phyloP scores from a whole-genome alignment of 2,888 invertebrate species.

The Trichopoda pennipes region DNA sequence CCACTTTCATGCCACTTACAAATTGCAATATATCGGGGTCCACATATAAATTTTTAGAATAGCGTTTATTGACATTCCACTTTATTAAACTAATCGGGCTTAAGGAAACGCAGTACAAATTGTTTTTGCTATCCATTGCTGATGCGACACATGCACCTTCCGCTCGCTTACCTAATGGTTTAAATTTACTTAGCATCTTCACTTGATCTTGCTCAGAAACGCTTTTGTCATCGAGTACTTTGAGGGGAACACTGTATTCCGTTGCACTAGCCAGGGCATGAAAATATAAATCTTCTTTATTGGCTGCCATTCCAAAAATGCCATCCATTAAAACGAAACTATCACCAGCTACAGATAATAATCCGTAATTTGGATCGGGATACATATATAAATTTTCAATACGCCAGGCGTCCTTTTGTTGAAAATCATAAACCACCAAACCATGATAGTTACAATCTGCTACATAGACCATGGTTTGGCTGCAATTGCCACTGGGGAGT shows the following conservation, averaged over 20 bases:
- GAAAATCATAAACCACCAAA: slow-evolving; percentile 84
- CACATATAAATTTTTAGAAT: slow-evolving; percentile 82
- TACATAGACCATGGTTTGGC: slow-evolving; percentile 84
- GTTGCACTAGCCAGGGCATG: slow-evolving; percentile 84
- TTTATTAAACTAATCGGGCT: slow-evolving; percentile 86
- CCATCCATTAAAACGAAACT: slow-evolving; percentile 86
- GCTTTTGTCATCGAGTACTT: slow-evolving; percentile 82
- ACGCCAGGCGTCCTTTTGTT: slow-evolving; percentile 82
- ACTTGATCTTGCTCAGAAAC: slow-evolving; percentile 80
- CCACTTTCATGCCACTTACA: slow-evolving; percentile 82
- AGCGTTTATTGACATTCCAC: slow-evolving; percentile 86
- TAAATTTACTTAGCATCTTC: slow-evolving; percentile 82
- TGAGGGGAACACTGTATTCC: slow-evolving; percentile 84
- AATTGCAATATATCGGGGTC: neutral
- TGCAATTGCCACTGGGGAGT: slow-evolving; percentile 80
- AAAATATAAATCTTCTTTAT: slow-evolving; percentile 82
- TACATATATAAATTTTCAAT: slow-evolving; percentile 83
- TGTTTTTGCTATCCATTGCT: slow-evolving; percentile 82
- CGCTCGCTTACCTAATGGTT: slow-evolving; percentile 82
- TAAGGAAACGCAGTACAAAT: slow-evolving; percentile 84
- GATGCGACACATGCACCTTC: slow-evolving; percentile 88
- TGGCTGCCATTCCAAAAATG: slow-evolving; percentile 83
- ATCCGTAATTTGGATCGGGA: slow-evolving; percentile 84
- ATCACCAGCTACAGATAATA: slow-evolving; percentile 83
- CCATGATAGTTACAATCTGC: slow-evolving; percentile 84